Evolutionary conservation across 1,140 invertebrate species (phyloP).

Genomic region (Drosophila persimilis): DNA sequence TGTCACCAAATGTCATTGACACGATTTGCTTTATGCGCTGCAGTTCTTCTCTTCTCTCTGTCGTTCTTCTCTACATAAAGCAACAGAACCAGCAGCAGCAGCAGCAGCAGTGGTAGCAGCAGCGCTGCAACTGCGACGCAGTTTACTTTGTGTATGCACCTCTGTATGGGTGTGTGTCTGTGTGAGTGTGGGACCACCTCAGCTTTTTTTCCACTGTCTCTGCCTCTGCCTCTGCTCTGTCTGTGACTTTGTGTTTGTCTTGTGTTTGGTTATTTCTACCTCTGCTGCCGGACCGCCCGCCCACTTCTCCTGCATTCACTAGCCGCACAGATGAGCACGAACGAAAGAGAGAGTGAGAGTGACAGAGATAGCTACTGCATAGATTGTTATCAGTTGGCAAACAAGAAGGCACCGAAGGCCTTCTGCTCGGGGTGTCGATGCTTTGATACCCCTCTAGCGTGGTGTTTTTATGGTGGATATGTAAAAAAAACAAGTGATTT

Average conservation of each 20-base stretch:
- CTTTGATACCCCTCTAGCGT: too few relatives aligned
- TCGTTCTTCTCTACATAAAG: conserved; percentile 34
- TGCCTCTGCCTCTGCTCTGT: conserved; percentile 36
- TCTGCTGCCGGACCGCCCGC: conserved; percentile 27
- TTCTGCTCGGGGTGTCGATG: too few relatives aligned
- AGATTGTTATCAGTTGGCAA: conserved; percentile 71
- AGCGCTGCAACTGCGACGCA: conserved; percentile 47
- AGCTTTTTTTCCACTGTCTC: conserved; percentile 64
- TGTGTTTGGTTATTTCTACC: conserved; percentile 48
- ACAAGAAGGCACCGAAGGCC: too few relatives aligned
- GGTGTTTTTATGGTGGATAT: too few relatives aligned
- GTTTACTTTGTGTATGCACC: conserved; percentile 48
- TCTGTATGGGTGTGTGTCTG: conserved; percentile 12
- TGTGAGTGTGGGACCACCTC: conserved; percentile 57
- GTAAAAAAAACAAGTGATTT: too few relatives aligned
- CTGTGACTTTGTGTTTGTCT: conserved; percentile 28
- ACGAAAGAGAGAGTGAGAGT: background rate
- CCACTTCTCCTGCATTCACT: conserved; percentile 2
- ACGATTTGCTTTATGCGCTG: conserved; percentile 75
- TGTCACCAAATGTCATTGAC: conserved; percentile 80
- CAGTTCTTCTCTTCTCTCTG: conserved; percentile 48
- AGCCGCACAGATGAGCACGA: too few relatives aligned
- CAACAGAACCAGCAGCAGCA: conserved; percentile 12
- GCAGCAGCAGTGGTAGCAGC: conserved; percentile 23
- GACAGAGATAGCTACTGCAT: conserved; percentile 12